Conservation (phyloP, 1,140 invertebrate species). For the Drosophila santomea region DNA sequence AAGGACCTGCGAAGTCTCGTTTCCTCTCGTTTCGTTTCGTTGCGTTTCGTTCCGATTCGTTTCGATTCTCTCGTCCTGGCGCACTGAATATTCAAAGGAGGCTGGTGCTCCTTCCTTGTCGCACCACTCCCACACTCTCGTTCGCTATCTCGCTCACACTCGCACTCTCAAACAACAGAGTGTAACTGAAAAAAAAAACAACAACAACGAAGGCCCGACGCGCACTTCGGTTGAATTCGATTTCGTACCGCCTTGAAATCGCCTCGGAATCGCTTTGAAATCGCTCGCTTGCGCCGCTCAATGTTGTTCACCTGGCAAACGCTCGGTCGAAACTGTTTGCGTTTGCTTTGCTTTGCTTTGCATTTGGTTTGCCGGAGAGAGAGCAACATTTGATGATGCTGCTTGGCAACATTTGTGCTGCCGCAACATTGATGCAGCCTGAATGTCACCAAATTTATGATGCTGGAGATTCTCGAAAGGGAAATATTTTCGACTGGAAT, state of each 20-base stretch:
- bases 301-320: slow-evolving; percentile 73
- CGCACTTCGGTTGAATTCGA: slow-evolving; percentile 11
- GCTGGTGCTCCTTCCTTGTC: slow-evolving; percentile 27
- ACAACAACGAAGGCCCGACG: slow-evolving; percentile 43
- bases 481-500: too few relatives aligned
- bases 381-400: neutral
- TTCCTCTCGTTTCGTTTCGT: slow-evolving; percentile 16
- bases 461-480: neutral
- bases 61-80: slow-evolving; percentile 1
- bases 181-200: slow-evolving; percentile 57
- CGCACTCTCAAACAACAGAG: slow-evolving; percentile 39
- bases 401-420: slow-evolving; percentile 4
- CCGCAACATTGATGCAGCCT: neutral
- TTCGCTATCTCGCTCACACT: slow-evolving; percentile 15
- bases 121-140: slow-evolving; percentile 13
- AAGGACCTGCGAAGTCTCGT: slow-evolving; percentile 23
- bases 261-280: slow-evolving; percentile 23
- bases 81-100: slow-evolving; percentile 29
- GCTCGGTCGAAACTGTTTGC: slow-evolving; percentile 59
- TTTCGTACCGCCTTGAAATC: slow-evolving; percentile 15
- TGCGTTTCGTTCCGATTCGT: slow-evolving; percentile 2
- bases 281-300: slow-evolving; percentile 24
- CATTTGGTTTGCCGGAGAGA: neutral
- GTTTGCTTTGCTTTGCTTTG: slow-evolving; percentile 24
- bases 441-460: neutral